A percentile compares a stretch with the other conserved stretches of the same genome.
Conservation (phyloP, 2,888 invertebrate species). For the Hirtodrosophila duncani region DNA sequence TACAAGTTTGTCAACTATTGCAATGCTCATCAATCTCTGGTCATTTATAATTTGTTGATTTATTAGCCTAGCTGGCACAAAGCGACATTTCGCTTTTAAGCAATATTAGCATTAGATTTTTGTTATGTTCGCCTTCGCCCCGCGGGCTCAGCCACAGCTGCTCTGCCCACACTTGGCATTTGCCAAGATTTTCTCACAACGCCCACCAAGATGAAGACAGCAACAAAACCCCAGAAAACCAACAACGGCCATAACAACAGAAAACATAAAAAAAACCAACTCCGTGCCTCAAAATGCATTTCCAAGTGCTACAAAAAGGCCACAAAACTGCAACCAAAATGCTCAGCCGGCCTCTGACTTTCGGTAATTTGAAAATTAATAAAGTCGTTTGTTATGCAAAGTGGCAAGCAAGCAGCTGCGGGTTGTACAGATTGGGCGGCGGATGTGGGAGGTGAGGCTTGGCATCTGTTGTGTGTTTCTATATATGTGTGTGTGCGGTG, state of each 20-base stretch:
- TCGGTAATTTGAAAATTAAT: constrained; percentile 70
- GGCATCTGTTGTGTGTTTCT: constrained; percentile 49
- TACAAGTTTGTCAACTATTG: constrained; percentile 8
- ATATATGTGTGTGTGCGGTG: constrained; percentile 24
- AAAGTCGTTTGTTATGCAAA: constrained; percentile 73
- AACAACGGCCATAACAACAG: neutral
- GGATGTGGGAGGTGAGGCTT: constrained; percentile 35
- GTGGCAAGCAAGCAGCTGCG: constrained; percentile 49
- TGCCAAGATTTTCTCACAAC: constrained; percentile 67
- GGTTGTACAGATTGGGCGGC: constrained; percentile 3
- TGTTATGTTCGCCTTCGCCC: constrained; percentile 27
- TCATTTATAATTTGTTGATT: constrained; percentile 63
- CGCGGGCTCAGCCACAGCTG: constrained; percentile 26
- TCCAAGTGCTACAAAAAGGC: constrained; percentile 64
- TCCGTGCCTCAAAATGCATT: constrained; percentile 45
- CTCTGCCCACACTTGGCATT: constrained; percentile 61
- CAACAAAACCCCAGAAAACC: neutral
- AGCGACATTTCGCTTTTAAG: constrained; percentile 67
- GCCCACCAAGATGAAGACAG: constrained; percentile 43
- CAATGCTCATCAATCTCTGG: constrained; percentile 61
- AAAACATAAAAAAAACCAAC: constrained; percentile 23
- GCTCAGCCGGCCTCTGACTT: constrained; percentile 70
- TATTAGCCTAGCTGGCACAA: constrained; percentile 58
- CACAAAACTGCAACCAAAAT: constrained; percentile 57
- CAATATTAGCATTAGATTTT: constrained; percentile 64